Evolutionary conservation across 2,888 invertebrate species (phyloP).

Genomic region (Pristionchus entomophagus): DNA sequence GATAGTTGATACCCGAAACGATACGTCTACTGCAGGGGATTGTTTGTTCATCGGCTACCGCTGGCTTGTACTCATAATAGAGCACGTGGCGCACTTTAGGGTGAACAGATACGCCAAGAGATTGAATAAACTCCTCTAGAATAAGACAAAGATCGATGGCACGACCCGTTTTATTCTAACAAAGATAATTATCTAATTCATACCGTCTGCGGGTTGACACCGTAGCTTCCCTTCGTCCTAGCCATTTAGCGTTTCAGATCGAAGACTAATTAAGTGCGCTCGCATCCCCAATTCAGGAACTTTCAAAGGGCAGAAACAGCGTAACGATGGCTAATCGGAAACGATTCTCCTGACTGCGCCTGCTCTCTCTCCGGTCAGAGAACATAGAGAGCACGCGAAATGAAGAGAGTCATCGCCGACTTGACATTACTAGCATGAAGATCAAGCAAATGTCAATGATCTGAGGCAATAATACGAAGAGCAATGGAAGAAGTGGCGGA

Average conservation of each 20-base stretch:
- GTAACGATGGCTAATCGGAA: no score
- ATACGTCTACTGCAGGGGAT: no score
- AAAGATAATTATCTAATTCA: no score
- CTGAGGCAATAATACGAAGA: conserved; percentile 1
- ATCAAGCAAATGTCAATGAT: not conserved
- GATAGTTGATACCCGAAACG: no score
- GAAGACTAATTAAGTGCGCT: conserved; percentile 1
- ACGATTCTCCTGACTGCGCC: no score
- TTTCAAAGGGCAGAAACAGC: conserved; percentile 23
- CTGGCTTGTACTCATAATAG: not conserved
- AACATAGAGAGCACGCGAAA: not conserved
- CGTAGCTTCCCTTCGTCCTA: conserved; percentile 15
- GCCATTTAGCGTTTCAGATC: not conserved
- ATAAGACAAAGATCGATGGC: no score
- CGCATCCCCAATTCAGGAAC: not conserved
- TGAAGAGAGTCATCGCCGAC: not conserved
- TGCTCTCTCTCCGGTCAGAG: no score
- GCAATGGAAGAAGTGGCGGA: not conserved
- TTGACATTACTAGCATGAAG: no score
- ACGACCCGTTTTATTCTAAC: no score
- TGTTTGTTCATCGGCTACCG: not conserved
- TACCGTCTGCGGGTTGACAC: not conserved
- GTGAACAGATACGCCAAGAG: no score
- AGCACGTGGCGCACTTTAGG: not conserved
- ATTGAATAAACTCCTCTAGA: no score